These are phyloP conservation scores for Lampropteryx suffumata DNA, from an alignment of 2,888 invertebrate species.

Conservation along the genomic window DNA sequence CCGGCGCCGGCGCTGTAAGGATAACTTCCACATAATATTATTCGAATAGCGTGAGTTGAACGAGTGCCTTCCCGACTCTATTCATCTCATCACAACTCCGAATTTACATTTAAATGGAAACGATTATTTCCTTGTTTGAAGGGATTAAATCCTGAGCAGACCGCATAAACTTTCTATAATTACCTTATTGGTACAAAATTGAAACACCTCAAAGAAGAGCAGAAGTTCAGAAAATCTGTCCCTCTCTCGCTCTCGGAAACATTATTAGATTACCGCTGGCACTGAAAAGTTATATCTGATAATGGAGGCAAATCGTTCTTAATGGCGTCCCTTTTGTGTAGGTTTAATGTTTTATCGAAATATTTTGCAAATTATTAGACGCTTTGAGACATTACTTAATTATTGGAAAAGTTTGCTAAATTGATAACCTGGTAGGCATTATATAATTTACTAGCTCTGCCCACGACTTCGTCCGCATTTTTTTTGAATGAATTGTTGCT, in stretches of 20 bases:
- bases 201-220: constrained; percentile 52
- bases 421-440: background rate
- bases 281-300: constrained; percentile 37
- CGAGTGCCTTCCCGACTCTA: constrained; percentile 46
- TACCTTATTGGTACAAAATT: constrained; percentile 59
- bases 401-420: constrained; percentile 4
- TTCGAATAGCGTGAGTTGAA: constrained; percentile 63
- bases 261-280: constrained; percentile 44
- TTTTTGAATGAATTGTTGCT: too few relatives aligned
- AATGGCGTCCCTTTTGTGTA: constrained; percentile 17
- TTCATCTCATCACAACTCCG: constrained; percentile 58
- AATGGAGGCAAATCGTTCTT: constrained; percentile 35
- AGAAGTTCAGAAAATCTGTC: constrained; percentile 47
- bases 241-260: constrained; percentile 22
- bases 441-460: too few relatives aligned
- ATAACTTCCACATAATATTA: constrained; percentile 62
- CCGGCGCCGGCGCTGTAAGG: constrained; percentile 42
- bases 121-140: constrained; percentile 73
- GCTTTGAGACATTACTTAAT: constrained; percentile 8
- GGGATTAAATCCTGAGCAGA: constrained; percentile 59
- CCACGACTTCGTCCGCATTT: too few relatives aligned
- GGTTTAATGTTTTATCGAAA: constrained; percentile 12
- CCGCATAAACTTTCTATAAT: constrained; percentile 53
- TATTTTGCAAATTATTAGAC: constrained; percentile 12
- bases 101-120: constrained; percentile 73